These are phyloP conservation scores for Carapus acus DNA, from an alignment of 2,797 vertebrate genomes.

Conservation along the genomic window DNA sequence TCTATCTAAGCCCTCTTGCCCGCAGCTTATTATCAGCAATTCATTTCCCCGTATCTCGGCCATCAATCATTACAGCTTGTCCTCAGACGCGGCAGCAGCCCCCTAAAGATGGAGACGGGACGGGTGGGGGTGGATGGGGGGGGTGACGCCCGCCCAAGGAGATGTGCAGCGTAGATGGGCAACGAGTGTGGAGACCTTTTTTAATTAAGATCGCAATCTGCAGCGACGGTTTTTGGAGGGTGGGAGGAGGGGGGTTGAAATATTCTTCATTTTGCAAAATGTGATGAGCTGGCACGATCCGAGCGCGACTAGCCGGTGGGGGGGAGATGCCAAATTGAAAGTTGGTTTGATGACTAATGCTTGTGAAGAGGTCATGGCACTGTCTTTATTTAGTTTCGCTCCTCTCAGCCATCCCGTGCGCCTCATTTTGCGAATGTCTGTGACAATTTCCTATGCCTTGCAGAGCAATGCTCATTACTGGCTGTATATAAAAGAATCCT, in stretches of 20 bases:
- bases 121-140: no score
- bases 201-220: slow-evolving; percentile 71
- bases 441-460: no score
- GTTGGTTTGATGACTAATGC: neutral
- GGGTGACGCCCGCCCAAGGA: slow-evolving; percentile 46
- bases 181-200: slow-evolving; percentile 41
- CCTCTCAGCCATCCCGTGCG: no score
- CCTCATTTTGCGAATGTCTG: no score
- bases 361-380: neutral
- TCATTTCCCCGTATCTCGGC: slow-evolving; percentile 66
- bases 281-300: slow-evolving; percentile 30
- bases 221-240: slow-evolving; percentile 50
- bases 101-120: slow-evolving; percentile 43
- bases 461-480: no score
- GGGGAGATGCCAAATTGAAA: neutral
- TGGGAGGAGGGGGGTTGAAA: no score
- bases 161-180: slow-evolving; percentile 32
- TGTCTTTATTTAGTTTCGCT: no score
- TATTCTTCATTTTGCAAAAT: slow-evolving; percentile 43
- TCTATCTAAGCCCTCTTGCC: slow-evolving; percentile 49
- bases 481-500: no score
- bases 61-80: slow-evolving; percentile 66
- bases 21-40: slow-evolving; percentile 67
- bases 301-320: slow-evolving; percentile 9
- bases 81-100: slow-evolving; percentile 54